phyloP scores from a whole-genome alignment of 2,888 invertebrate genomes.

The Rhimphoctona megacephalus region DNA sequence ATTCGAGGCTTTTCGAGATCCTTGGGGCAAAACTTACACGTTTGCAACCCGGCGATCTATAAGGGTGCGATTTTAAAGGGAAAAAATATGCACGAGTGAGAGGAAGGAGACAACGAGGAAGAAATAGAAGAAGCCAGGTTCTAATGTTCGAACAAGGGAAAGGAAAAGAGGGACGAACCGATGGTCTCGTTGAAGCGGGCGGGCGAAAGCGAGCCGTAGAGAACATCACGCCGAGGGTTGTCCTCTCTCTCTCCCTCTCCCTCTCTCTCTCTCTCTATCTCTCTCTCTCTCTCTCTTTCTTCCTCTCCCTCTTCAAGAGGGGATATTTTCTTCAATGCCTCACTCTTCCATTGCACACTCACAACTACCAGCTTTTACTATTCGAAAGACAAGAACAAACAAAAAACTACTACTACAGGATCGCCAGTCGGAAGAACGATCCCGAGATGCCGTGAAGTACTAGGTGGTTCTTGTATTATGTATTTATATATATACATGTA shows the following conservation, averaged over 20 bases:
- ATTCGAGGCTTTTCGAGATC: constrained; percentile 18
- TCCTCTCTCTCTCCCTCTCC: constrained; percentile 14
- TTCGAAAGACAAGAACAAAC: constrained; percentile 36
- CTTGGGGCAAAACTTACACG: constrained; percentile 30
- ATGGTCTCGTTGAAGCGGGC: constrained; percentile 48
- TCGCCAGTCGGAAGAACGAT: constrained; percentile 53
- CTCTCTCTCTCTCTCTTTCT: neutral
- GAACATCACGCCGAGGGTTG: constrained; percentile 57
- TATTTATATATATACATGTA: constrained; percentile 2
- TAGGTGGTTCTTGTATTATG: constrained; percentile 10
- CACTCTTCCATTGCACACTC: neutral
- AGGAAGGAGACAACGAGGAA: constrained; percentile 3
- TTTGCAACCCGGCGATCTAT: constrained; percentile 31
- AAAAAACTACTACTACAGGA: constrained; percentile 43
- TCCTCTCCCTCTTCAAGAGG: neutral
- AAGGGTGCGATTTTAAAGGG: constrained; percentile 75
- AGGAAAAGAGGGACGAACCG: constrained; percentile 59
- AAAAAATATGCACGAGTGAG: constrained; percentile 65
- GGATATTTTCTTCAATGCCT: constrained; percentile 1
- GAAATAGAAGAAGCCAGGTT: constrained; percentile 39
- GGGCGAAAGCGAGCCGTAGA: constrained; percentile 29
- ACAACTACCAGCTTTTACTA: neutral
- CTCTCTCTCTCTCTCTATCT: constrained; percentile 12
- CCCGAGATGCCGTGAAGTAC: constrained; percentile 60
- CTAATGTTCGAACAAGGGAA: constrained; percentile 64